Base-by-base conservation (phyloP, 2,113 vertebrate genomes). In the Eptesicus fuscus region DNA sequence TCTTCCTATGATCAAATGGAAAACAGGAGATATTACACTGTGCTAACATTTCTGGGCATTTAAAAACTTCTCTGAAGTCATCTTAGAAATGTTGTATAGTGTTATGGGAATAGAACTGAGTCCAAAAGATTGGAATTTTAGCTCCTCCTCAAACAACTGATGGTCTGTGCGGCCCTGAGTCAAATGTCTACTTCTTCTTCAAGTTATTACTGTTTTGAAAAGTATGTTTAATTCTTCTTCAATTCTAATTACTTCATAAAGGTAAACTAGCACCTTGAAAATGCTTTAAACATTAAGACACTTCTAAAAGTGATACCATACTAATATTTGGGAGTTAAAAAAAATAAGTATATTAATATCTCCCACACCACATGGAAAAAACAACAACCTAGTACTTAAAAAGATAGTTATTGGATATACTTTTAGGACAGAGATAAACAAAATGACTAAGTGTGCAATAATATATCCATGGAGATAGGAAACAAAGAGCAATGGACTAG, bases 51-150 rank as follows among this genome's bases (percentile, higher is more conserved):
- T 84, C n/a, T 51, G 69, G 49, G 77, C 2, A 0, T 84, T 71
- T 85, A 42, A 51, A 92, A 82, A 88, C 47, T 71, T 93, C 22
- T 59, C 83, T 82, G 44, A 93, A 80, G 65, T 94, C 51, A 83
- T 74, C 93, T 90, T 77, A 85, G 71, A 96, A 95, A 95, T 78
- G 53, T 9, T 77, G 35, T 69, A 22, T 17, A 63, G 14, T 85
- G 53, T 77, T 85, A 65, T 14, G 40, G 49, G 83, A 94, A 76
- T 12, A 92, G 79, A 86, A 70, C 0, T 8, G 49, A 88, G 49
- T 53, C 49, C 74, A 86, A 80, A 86, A 96, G 37, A 70, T 20
- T 44, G 25, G 70, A 74, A 97, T 78, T 95, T 96, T 80, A 88
- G 63, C 67, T 93, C 73, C 32, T 95, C 83, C 59, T 88, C 25